Evolutionary conservation across 1,140 invertebrate genomes (phyloP), one percentile per base, ranked within the genome.

Genomic region (Bombyx mandarina): DNA sequence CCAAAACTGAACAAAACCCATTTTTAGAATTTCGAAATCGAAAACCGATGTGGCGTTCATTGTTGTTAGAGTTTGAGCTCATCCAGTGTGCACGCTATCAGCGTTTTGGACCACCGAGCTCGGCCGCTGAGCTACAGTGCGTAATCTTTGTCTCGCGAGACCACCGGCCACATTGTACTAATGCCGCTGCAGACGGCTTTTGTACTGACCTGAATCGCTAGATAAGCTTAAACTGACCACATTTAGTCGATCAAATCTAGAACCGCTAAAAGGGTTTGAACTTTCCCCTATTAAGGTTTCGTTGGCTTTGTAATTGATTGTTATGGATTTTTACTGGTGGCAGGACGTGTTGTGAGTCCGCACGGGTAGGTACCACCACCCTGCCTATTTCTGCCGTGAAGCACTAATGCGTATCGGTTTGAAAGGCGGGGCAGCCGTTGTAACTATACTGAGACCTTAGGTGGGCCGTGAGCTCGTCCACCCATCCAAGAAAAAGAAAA

Each of bases 121-220:
- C 59, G 66, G 67, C 65, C 69, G 54, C 54, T 55, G 57, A 61
- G 56, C 63, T 64, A 67, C 65, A 73, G 70, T 82, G 77, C 75
- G 76, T 84, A 81, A 79, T 80, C 73, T 80, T 75, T 65, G 73
- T 76, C 79, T 75, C 73, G 56, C 54, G 79, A 77, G 77, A 71
- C 67, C 71, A 55, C 65, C 62, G 67, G 56, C 69, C 73, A 75
- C 77, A 80, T 72, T 73, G 71, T 72, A 53, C 69, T 69, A 68
- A 64, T 62, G 63, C 69, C 57, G 57, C 59, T 53, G 61, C 63
- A 53, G 60, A 62, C 62, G 56, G 69, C 71, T 72, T 79, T 78
- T 71, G 70, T 73, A 62, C 69, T 60, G 66, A 67, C 69, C 67
- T 66, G 63, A 71, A 67, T 69, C 59, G 64, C 60, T 60, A 69